phyloP scores from a whole-genome alignment of 1,140 invertebrate genomes.

The Battus philenor region DNA sequence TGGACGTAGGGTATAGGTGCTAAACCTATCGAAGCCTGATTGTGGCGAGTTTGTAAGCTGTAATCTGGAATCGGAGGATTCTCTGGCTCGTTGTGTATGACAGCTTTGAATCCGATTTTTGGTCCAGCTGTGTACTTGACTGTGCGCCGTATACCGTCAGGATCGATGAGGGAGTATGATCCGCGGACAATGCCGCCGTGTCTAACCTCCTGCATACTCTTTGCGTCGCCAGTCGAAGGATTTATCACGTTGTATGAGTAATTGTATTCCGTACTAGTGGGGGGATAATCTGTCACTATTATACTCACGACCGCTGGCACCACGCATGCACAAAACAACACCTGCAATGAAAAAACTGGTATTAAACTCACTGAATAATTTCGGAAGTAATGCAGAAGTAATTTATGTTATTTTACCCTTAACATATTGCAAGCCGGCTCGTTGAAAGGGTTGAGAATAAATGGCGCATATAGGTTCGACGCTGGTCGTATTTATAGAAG shows the following conservation, averaged over 20 bases:
- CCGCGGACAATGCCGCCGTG: conserved; percentile 78
- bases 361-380: too few relatives aligned
- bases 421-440: conserved; percentile 42
- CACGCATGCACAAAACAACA: conserved; percentile 27
- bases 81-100: conserved; percentile 73
- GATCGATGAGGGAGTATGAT: conserved; percentile 77
- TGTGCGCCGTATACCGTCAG: conserved; percentile 81
- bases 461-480: conserved; percentile 27
- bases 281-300: conserved; percentile 55
- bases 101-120: conserved; percentile 82
- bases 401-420: conserved; percentile 55
- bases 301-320: conserved; percentile 35
- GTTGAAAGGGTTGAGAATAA: conserved; percentile 42
- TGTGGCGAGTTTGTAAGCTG: not conserved
- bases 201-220: conserved; percentile 77
- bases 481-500: conserved; percentile 60
- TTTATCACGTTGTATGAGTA: conserved; percentile 76
- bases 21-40: not conserved
- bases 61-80: conserved; percentile 4
- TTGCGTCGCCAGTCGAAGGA: conserved; percentile 77
- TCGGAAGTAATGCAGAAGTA: too few relatives aligned
- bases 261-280: conserved; percentile 61
- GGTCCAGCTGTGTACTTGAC: conserved; percentile 84
- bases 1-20: conserved; percentile 2
- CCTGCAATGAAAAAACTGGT: conserved; percentile 32